phyloP scores from a whole-genome alignment of 1,140 invertebrate genomes.

The Drosophila eugracilis region DNA sequence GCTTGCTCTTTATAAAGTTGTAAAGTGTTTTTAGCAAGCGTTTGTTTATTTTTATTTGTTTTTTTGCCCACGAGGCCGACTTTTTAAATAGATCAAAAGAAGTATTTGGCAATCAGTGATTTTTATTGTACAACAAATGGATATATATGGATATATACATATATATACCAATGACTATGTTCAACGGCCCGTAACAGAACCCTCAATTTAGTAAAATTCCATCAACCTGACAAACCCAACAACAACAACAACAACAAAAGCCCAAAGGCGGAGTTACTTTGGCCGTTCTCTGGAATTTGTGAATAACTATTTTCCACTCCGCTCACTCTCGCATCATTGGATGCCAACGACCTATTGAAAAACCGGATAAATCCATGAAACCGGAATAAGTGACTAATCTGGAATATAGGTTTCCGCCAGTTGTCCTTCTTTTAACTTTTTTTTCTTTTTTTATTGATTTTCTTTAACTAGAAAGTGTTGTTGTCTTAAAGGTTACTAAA shows the following conservation, averaged over 20 bases:
- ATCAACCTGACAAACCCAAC: conserved; percentile 11
- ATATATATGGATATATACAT: background rate
- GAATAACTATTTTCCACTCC: conserved; percentile 23
- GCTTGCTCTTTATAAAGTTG: conserved; percentile 30
- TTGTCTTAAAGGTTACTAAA: too few species aligned
- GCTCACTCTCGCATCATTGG: conserved; percentile 6
- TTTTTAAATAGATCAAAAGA: conserved; percentile 64
- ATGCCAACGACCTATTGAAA: conserved; percentile 26
- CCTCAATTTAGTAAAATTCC: conserved; percentile 17
- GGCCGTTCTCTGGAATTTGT: conserved; percentile 42
- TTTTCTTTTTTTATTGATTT: too few species aligned
- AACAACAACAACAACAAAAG: background rate
- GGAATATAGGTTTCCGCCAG: conserved; percentile 1
- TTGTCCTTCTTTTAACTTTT: too few species aligned
- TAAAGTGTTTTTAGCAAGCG: conserved; percentile 16
- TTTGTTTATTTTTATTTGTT: conserved; percentile 2
- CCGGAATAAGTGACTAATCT: conserved; percentile 15
- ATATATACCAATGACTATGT: conserved; percentile 18
- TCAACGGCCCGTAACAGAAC: conserved; percentile 44
- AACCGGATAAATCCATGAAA: conserved; percentile 27
- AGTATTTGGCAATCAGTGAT: conserved; percentile 60
- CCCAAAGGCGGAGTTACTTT: conserved; percentile 1
- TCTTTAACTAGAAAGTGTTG: background rate
- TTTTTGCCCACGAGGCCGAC: conserved; percentile 4
- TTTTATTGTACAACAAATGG: conserved; percentile 17